Evolutionary conservation across 1,140 invertebrate species (phyloP), one percentile per base, ranked within the genome.

Genomic region (Brachionus koreanus): DNA sequence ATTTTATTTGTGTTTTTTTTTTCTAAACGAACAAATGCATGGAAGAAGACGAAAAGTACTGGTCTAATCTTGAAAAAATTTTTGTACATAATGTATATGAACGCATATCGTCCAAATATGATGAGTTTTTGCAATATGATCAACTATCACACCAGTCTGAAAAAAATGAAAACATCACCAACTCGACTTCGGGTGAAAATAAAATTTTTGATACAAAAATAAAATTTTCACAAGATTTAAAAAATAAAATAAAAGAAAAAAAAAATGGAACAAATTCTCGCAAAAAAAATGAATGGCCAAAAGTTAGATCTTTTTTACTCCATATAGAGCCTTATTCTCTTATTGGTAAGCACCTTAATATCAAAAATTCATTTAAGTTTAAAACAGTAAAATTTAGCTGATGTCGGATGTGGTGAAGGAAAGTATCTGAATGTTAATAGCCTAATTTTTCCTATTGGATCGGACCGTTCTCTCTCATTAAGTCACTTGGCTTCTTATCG

Each of bases 31-130:
- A 46, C 10, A 43, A 74, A 29, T 74, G 19, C 43, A 74, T 74
- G 69, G 69, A 74, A 43, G 69, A 74, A 42, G 76, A 79, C 5
- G 76, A 79, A 42, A 57, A 65, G 4, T 79, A 79, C 16, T 79
- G 76, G 76, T 61, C 49, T 13, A 57, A 65, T 57, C 90, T 96
- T 86, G 94, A 96, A 90, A 93, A 94, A 88, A 93, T 94, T 82
- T 96, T 96, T 88, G 95, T 97, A 37, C 94, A 96, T 88, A 94
- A 96, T 86, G 94, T 95, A 79, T 97, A 96, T 90, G 93, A 95
- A 86, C 92, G 94, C 87, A 92, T 92, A 84, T 93, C 92, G 84
- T 85, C 84, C n/a, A 86, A 88, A 77, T 87, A 88, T 75, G 83
- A 85, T 19, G 85, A 85, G 83, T 83, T 84, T 13, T 72, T 42